Base-by-base conservation (phyloP, 2,797 vertebrate species). In the Apogon hyalosoma region DNA sequence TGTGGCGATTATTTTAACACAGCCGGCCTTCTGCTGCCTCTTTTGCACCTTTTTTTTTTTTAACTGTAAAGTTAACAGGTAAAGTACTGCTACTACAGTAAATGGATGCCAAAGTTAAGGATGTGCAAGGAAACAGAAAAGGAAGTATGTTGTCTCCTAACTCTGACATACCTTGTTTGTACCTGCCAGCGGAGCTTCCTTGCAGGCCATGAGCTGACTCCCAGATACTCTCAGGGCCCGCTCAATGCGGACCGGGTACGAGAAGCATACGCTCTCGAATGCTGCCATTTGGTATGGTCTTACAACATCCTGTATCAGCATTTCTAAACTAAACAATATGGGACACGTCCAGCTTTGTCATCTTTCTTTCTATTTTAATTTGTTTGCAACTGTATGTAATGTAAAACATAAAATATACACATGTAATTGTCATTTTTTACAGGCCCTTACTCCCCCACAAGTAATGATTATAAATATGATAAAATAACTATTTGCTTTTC, bases 131-230 rank as follows among this genome's bases (percentile, higher is more conserved):
- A 95, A 96, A 95, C 82, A 89, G 81, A 92, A 92, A 94, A 95
- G 82, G 87, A 94, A 94, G 92, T 93, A 87, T 98, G 96, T 97
- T 99, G 96, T 96, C 96, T 99, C 96, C 97, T 99, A 98, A 99
- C 97, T 98, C 96, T 99, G 97, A 98, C 96, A 97, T 99, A 98
- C 98, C 98, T 99, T 99, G 98, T 99, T 99, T 99, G 97, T 99
- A 99, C 97, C 97, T 97, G 98, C 98, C 97, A 99, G 97, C 97
- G 98, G 97, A 97, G 95, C 96, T 99, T 99, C 98, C 94, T 99
- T 99, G 97, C 98, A 99, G 98, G 98, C 97, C 97, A 96, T 96
- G 96, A 98, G 97, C 97, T 98, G 97, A 98, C 97, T 96, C 96
- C 97, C 95, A 96, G 97, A 97, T 98, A 97, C 96, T 98, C 97